Evolutionary conservation across 2,113 vertebrate species (phyloP), one percentile per base, ranked within the genome.

Genomic region (Rhizomys pruinosus): DNA sequence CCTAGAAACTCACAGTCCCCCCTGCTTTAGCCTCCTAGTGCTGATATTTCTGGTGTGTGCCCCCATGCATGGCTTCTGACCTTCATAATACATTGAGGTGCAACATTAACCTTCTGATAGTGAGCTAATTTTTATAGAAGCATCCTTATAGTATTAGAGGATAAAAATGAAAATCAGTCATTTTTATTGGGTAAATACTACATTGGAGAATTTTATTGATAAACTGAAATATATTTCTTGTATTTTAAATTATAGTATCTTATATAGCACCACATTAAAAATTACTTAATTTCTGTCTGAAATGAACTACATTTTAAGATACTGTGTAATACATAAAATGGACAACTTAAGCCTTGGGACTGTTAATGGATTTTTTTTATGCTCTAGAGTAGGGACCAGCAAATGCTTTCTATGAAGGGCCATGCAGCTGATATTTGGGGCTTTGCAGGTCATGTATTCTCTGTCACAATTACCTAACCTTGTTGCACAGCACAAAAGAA

Each of bases 81-180:
- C n/a, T n/a, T n/a, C n/a, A 71, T 90, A 91, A 84, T 90, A 72
- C 91, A 32, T 64, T 82, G 29, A 95, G 68, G 3, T 77, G 4
- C 16, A 88, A 42, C 27, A 44, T 6, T 85, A 59, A 91, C 55
- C 8, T 73, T 37, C 68, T 47, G 2, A n/a, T 17, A 88, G 9
- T 44, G 11, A 87, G 81, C 22, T 85, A 7, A 81, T 63, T 78
- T 74, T 66, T 89, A n/a, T 80, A 89, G 42, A 93, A 89, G 79
- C 44, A 71, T 84, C 59, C 69, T 82, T 69, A 39, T 7, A 34
- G 23, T 42, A 59, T 52, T 79, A 47, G 16, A 71, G n/a, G 84
- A 91, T 32, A 79, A 79, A 76, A 1, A 42, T 77, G 22, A 86
- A 96, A 91, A 88, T 44, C 25, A 88, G 59, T 12, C 29, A 77